phyloP scores from a whole-genome alignment of 2,113 vertebrate species.

The Copsychus sechellarum region DNA sequence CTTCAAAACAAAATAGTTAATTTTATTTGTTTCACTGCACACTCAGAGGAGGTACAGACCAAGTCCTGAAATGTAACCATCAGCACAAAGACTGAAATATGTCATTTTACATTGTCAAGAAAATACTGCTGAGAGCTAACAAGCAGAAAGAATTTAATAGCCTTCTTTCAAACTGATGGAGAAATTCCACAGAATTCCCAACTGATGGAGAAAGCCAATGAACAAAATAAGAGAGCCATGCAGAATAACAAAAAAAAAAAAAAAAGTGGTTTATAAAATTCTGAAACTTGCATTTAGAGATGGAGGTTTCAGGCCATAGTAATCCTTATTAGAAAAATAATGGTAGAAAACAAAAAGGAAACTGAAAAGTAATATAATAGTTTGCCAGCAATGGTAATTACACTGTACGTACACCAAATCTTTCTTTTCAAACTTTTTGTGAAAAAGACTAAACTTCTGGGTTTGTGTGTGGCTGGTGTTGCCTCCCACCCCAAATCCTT shows the following conservation, averaged over 20 bases:
- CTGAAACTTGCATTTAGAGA: background rate
- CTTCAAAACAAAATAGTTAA: background rate
- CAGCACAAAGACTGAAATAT: background rate
- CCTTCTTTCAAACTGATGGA: background rate
- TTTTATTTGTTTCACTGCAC: background rate
- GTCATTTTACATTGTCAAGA: background rate
- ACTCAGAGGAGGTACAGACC: background rate
- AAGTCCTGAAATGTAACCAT: background rate
- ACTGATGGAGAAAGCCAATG: background rate
- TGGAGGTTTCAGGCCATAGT: background rate
- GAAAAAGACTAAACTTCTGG: background rate
- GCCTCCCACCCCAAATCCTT: background rate
- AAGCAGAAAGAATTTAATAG: background rate
- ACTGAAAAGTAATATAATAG: background rate
- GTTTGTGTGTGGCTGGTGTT: background rate
- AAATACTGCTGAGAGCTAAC: background rate
- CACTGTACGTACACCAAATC: background rate
- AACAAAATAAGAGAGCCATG: background rate
- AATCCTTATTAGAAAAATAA: background rate
- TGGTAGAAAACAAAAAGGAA: background rate
- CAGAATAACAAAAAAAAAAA: background rate
- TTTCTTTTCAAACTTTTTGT: background rate
- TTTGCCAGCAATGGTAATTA: background rate
- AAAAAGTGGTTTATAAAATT: background rate
- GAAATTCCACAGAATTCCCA: background rate